Evolutionary conservation across 2,113 vertebrate genomes (phyloP).

Genomic region (Clarias magur): DNA sequence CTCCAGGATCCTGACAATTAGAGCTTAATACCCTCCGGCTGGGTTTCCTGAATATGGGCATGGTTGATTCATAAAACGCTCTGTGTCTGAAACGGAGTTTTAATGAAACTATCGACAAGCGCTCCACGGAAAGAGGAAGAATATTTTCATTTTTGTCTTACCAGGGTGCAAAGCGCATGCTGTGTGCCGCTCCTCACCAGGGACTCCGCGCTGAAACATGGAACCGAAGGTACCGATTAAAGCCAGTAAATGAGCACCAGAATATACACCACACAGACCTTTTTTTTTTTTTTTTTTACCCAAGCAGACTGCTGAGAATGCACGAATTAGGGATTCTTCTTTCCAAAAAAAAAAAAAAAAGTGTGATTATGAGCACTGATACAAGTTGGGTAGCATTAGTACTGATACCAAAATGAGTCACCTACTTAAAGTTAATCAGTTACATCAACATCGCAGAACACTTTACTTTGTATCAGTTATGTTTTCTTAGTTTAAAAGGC

Average conservation of each 20-base stretch:
- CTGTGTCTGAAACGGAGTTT: neutral
- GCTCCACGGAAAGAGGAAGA: neutral
- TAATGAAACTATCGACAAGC: conserved; percentile 2
- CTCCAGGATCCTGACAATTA: neutral
- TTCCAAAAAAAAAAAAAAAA: no score
- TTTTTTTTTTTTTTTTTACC: neutral
- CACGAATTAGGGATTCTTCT: neutral
- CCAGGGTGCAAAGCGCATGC: neutral
- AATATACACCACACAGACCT: neutral
- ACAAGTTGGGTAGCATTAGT: neutral
- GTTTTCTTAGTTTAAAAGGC: neutral
- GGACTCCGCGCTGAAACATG: neutral
- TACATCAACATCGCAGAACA: no score
- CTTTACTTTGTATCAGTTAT: no score
- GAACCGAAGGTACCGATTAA: neutral
- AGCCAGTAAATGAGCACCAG: neutral
- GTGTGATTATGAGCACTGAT: neutral
- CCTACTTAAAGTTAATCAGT: no score
- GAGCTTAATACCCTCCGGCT: neutral
- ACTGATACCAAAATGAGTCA: no score
- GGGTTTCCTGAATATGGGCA: neutral
- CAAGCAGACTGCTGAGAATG: neutral
- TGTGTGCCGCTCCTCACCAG: neutral
- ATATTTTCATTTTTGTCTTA: neutral
- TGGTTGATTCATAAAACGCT: neutral